phyloP scores from a whole-genome alignment of 2,113 vertebrate species.

The Orycteropus afer region DNA sequence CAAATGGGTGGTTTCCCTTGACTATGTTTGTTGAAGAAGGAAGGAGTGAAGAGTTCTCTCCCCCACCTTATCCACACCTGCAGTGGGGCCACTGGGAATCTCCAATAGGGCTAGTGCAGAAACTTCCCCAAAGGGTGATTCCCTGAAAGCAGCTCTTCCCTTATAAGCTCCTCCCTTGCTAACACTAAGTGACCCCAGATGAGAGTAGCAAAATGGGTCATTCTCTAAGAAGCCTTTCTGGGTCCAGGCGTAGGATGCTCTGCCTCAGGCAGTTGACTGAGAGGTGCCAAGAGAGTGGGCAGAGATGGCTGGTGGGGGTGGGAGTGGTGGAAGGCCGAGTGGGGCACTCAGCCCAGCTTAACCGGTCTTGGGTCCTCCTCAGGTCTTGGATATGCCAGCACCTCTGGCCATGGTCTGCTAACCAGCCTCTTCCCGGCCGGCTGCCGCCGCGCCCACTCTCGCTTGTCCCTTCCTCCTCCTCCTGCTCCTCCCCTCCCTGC shows the following conservation, averaged over 20 bases:
- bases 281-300: neutral
- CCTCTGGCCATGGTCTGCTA: slow-evolving; percentile 71
- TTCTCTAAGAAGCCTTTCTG: neutral
- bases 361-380: slow-evolving; percentile 78
- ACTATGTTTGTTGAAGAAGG: neutral
- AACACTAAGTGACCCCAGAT: neutral
- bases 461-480: slow-evolving; percentile 67
- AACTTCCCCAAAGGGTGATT: neutral
- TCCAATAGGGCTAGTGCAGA: neutral
- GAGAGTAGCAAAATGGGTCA: neutral
- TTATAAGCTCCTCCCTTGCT: neutral
- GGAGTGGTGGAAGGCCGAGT: neutral
- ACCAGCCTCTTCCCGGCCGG: slow-evolving; percentile 72
- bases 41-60: neutral
- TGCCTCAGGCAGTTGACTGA: neutral
- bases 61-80: neutral
- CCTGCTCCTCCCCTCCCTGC: slow-evolving; percentile 63
- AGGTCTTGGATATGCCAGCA: slow-evolving; percentile 76
- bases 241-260: neutral
- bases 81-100: neutral
- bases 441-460: slow-evolving; percentile 74
- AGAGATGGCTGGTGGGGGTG: neutral
- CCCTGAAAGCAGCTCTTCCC: neutral
- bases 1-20: neutral
- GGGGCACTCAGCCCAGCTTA: neutral